phyloP scores from a whole-genome alignment of 1,140 invertebrate species.

The Drosophila gunungcola region DNA sequence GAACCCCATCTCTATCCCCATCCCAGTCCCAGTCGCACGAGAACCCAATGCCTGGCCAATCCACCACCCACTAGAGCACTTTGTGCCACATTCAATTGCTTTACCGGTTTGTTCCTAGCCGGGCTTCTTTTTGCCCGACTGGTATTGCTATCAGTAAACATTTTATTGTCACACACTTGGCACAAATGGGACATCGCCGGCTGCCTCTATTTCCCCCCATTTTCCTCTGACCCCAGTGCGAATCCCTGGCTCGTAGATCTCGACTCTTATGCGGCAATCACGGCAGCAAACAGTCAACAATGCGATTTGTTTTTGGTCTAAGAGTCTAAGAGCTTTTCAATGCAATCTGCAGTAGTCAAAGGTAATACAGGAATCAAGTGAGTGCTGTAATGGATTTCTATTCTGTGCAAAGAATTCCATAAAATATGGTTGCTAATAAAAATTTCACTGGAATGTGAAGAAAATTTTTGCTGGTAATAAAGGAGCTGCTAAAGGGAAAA shows the following conservation, averaged over 20 bases:
- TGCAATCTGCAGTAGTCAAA: conserved; percentile 45
- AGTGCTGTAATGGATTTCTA: conserved; percentile 37
- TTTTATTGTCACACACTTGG: conserved; percentile 83
- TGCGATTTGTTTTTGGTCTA: conserved; percentile 68
- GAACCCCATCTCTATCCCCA: neutral
- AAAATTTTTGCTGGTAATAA: conserved; percentile 1
- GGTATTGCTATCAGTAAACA: conserved; percentile 78
- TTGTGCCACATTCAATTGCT: conserved; percentile 80
- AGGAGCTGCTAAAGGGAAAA: neutral
- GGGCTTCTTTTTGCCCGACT: conserved; percentile 18
- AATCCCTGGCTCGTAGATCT: conserved; percentile 55
- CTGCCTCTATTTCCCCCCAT: conserved; percentile 25
- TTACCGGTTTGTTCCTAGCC: conserved; percentile 43
- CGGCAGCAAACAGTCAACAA: conserved; percentile 76
- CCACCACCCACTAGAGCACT: conserved; percentile 58
- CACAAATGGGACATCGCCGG: conserved; percentile 71
- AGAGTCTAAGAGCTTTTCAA: conserved; percentile 51
- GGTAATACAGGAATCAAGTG: conserved; percentile 39
- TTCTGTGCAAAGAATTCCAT: conserved; percentile 35
- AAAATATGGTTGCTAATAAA: conserved; percentile 43
- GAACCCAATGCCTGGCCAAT: conserved; percentile 24
- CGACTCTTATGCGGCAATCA: conserved; percentile 71
- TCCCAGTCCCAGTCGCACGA: conserved; percentile 12
- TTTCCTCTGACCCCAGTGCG: conserved; percentile 12
- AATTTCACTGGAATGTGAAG: conserved; percentile 6